These are phyloP conservation scores for Momotus momota DNA, from an alignment of 2,797 vertebrate genomes.

Conservation along the genomic window DNA sequence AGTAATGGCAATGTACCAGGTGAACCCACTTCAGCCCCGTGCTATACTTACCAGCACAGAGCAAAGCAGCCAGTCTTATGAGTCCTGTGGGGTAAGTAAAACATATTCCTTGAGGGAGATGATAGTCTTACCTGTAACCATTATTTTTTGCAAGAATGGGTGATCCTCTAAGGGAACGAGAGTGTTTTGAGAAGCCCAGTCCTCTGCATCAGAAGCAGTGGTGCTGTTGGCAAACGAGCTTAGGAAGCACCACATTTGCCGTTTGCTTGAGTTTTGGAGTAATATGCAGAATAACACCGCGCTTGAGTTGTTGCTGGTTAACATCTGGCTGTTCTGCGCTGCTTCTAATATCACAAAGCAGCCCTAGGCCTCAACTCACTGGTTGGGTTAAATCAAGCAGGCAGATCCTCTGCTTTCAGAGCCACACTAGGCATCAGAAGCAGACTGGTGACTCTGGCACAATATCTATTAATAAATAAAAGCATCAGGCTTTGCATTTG, in stretches of 20 bases:
- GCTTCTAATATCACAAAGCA: not conserved
- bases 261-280: not conserved
- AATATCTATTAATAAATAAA: conserved; percentile 63
- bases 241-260: not conserved
- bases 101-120: not conserved
- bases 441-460: conserved; percentile 64
- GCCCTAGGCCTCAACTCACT: not conserved
- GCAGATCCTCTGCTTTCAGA: conserved; percentile 21
- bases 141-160: not conserved
- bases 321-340: not conserved
- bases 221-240: not conserved
- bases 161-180: not conserved
- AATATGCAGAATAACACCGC: not conserved
- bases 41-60: not conserved
- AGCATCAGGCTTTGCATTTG: conserved; percentile 54
- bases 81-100: not conserved
- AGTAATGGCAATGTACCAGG: not conserved
- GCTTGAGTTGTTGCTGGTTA: not conserved
- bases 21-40: not conserved
- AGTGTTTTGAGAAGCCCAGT: not conserved
- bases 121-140: not conserved
- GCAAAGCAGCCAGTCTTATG: not conserved
- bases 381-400: conserved; percentile 20
- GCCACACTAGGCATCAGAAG: not conserved
- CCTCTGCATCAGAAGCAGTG: not conserved